A percentile compares a stretch with the other conserved stretches of the same genome.
Evolutionary conservation across 92 coral and sea anemone genomes (phyloP).

Genomic region (Parazoanthus swiftii): DNA sequence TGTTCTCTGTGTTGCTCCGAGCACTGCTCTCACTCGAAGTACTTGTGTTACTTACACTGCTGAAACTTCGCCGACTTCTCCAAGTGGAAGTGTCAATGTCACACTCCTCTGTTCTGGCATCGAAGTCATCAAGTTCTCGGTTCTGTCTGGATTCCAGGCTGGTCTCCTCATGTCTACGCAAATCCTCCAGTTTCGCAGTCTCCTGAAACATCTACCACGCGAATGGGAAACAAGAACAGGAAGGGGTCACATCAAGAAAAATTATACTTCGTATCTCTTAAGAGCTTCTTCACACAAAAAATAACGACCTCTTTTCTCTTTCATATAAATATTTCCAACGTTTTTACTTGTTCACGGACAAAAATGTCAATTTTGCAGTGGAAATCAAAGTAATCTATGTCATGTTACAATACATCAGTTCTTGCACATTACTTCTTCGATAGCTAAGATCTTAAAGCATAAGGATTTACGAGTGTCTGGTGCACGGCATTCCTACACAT

Average conservation of each 20-base stretch:
- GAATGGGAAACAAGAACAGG: conserved; percentile 39
- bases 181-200: conserved; percentile 41
- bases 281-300: conserved; percentile 29
- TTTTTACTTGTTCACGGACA: background rate
- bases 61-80: conserved; percentile 38
- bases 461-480: conserved; percentile 9
- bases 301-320: conserved; percentile 13
- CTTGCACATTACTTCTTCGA: conserved; percentile 1
- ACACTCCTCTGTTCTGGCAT: conserved; percentile 31
- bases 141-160: conserved; percentile 45
- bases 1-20: conserved; percentile 40
- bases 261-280: conserved; percentile 1
- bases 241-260: conserved; percentile 31
- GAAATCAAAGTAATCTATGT: background rate
- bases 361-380: conserved; percentile 10
- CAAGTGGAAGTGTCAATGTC: conserved; percentile 39
- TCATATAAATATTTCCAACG: conserved; percentile 29
- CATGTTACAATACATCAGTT: background rate
- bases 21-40: conserved; percentile 24
- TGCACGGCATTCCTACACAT: conserved; percentile 35
- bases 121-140: conserved; percentile 38
- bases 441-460: background rate
- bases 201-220: conserved; percentile 46
- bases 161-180: conserved; percentile 32
- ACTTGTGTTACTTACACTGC: conserved; percentile 35